A percentile compares a stretch with the other conserved stretches of the same genome.
These are phyloP conservation scores for Lepilemur ruficaudatus DNA, from an alignment of 2,797 vertebrate genomes.

Conservation along the genomic window DNA sequence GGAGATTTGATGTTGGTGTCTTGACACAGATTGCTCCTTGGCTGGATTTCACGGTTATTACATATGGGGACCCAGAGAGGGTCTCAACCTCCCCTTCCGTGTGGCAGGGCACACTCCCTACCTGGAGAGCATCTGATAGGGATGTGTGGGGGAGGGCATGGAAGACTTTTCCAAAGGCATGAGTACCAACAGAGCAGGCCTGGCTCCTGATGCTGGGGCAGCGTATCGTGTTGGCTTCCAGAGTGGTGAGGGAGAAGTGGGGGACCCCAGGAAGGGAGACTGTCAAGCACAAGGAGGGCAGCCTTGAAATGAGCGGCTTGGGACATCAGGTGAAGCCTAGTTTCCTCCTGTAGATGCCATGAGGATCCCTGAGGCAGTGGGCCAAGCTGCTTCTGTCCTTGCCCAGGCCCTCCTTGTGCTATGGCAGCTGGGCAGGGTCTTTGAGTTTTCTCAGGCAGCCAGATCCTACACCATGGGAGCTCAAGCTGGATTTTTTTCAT, in stretches of 20 bases:
- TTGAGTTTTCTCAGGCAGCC: background rate
- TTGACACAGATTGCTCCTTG: background rate
- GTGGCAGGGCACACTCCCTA: background rate
- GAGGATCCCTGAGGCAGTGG: background rate
- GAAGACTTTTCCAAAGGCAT: background rate
- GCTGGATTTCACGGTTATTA: background rate
- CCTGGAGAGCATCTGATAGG: background rate
- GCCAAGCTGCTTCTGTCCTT: background rate
- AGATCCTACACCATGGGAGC: background rate
- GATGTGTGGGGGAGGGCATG: rapidly evolving
- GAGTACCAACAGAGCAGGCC: background rate
- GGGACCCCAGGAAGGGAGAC: background rate
- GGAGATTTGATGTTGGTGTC: background rate
- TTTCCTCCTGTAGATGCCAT: background rate
- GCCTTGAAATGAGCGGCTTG: background rate
- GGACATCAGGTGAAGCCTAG: background rate
- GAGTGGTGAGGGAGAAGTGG: background rate
- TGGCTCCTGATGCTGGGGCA: background rate
- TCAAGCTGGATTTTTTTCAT: background rate
- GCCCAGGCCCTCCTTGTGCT: background rate
- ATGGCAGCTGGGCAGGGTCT: rapidly evolving
- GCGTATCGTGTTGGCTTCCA: background rate
- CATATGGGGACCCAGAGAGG: background rate
- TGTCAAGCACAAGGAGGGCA: background rate
- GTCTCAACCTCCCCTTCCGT: background rate